Conservation (phyloP, 2,888 invertebrate species). For the Ichneumoninae sp. region DNA sequence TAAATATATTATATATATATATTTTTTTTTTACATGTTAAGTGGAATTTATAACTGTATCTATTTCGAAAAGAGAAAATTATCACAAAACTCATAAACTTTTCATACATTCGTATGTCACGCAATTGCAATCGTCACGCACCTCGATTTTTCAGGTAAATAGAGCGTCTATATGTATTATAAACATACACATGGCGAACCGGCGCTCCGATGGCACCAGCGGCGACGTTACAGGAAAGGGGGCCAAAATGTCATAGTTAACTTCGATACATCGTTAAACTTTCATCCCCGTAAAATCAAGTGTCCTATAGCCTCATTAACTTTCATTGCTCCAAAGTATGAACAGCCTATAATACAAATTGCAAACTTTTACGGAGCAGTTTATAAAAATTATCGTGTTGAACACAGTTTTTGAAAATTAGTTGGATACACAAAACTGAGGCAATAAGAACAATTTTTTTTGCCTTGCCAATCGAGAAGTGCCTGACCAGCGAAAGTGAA, state of each 20-base stretch:
- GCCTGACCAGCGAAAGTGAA: not conserved
- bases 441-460: no score
- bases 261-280: not conserved
- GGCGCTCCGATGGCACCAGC: not conserved
- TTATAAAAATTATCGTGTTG: not conserved
- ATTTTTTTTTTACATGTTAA: not conserved
- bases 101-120: not conserved
- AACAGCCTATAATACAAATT: not conserved
- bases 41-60: not conserved
- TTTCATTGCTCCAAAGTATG: not conserved
- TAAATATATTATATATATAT: no score
- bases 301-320: not conserved
- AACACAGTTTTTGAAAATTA: not conserved
- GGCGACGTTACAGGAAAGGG: not conserved
- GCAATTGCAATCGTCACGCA: not conserved
- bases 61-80: slow-evolving; percentile 3
- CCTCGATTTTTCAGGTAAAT: slow-evolving; percentile 5
- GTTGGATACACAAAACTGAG: not conserved
- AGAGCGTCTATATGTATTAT: not conserved
- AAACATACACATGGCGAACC: not conserved
- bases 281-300: not conserved
- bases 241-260: not conserved
- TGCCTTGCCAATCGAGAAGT: not conserved
- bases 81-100: not conserved
- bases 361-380: not conserved